Base-by-base conservation (phyloP, 2,797 vertebrate genomes). In the Telmatherina bonti region DNA sequence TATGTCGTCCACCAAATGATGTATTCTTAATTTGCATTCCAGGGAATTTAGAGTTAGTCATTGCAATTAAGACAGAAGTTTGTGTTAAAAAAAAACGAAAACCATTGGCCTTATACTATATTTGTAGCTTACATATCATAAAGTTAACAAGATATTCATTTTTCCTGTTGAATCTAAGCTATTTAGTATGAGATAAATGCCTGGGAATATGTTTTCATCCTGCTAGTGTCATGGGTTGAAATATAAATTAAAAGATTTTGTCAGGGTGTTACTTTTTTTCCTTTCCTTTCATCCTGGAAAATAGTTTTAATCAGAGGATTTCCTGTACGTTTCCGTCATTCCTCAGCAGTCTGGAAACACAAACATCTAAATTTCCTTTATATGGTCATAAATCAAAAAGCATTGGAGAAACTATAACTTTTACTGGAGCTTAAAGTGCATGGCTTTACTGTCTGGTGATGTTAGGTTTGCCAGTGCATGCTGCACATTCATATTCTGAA, bases 291-390 rank as follows among this genome's bases (percentile, higher is more conserved):
- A 7, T 0, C 47, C 38, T 4, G 43, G 1, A 41, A 4, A 29
- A 3, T 53, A 1, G 2, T 24, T 74, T 80, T 65, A 51, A 52
- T 56, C 13, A 36, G 62, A 84, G 63, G 55, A 84, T 85, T 86
- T 89, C 87, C 90, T 86, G 69, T 67, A 71, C 58, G 83, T 80
- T 67, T 87, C 70, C 78, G 16, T 76, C 49, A 78, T 75, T 82
- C 65, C 69, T 64, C 38, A 63, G 60, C 24, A 43, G 58, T 51
- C 63, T 1, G 62, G 72, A 85, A 76, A 72, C 24, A 73, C 45
- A 45, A n/a, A 72, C 8, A 59, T 38, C 22, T 56, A 64, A 51
- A 71, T 78, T 69, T 71, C 6, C 61, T n/a, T 12, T 27, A 18
- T 61, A 16, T 18, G 1, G 51, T 53, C 1, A 6, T 9, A 57